A percentile compares a stretch with the other conserved stretches of the same genome.
Conservation (phyloP, 2,888 invertebrate species). For the Phasia obesa region DNA sequence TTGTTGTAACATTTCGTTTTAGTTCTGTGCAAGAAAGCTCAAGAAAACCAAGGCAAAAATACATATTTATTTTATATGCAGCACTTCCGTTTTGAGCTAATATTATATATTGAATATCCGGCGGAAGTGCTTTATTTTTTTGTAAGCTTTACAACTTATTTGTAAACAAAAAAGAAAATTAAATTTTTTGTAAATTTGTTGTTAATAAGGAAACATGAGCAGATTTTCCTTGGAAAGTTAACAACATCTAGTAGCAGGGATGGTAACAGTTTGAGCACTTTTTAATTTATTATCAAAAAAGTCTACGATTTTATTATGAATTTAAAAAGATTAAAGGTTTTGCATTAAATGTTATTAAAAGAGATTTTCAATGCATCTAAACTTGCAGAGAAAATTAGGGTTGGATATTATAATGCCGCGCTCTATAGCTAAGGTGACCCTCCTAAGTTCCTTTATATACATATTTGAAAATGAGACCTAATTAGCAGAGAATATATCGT, state of each 20-base stretch:
- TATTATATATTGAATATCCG: slow-evolving; percentile 70
- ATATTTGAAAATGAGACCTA: too few relatives aligned
- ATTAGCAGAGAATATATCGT: too few relatives aligned
- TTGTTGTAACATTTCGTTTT: slow-evolving; percentile 25
- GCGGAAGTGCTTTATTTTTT: slow-evolving; percentile 54
- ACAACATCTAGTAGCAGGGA: neutral
- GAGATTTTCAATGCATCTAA: too few relatives aligned
- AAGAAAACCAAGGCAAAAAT: slow-evolving; percentile 18
- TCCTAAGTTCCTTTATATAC: too few relatives aligned
- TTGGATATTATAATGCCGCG: too few relatives aligned
- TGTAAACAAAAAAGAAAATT: slow-evolving; percentile 18
- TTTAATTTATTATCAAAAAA: too few relatives aligned
- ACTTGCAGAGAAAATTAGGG: too few relatives aligned
- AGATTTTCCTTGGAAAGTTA: neutral
- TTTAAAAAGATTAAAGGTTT: too few relatives aligned
- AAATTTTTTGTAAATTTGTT: neutral
- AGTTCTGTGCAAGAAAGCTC: neutral
- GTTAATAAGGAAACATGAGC: neutral
- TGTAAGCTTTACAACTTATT: slow-evolving; percentile 3
- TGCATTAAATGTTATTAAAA: too few relatives aligned
- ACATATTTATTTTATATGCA: slow-evolving; percentile 66
- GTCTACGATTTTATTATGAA: too few relatives aligned
- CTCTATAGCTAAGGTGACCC: too few relatives aligned
- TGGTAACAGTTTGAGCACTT: neutral
- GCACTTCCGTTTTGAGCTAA: slow-evolving; percentile 69